Percentiles rank a stretch among this genome's conserved stretches.
These are phyloP conservation scores for Resseliella maxima DNA, from an alignment of 2,888 invertebrate species.

Conservation along the genomic window DNA sequence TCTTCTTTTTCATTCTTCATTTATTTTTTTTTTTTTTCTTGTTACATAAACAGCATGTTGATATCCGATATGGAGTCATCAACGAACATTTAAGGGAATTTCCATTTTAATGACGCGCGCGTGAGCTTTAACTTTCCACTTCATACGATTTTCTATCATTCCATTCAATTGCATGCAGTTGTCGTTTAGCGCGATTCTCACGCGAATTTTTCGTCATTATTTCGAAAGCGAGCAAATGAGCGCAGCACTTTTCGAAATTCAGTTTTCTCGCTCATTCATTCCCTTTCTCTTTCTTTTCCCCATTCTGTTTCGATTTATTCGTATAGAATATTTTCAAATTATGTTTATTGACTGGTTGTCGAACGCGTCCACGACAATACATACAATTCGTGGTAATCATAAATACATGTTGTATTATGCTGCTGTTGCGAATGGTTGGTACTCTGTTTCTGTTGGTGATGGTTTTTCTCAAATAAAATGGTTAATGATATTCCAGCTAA, in stretches of 20 bases:
- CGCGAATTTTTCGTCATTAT: no score
- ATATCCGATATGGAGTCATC: conserved; percentile 40
- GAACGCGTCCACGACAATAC: not conserved
- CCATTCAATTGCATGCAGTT: not conserved
- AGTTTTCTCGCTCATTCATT: no score
- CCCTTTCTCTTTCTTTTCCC: no score
- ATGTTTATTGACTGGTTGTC: not conserved
- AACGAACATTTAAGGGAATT: conserved; percentile 35
- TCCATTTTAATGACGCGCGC: conserved; percentile 11
- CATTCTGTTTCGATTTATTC: not conserved
- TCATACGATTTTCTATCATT: not conserved
- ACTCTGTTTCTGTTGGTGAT: no score
- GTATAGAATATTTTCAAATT: not conserved
- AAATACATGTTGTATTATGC: not conserved
- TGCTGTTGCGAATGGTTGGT: not conserved
- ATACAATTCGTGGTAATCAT: not conserved
- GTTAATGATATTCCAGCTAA: conserved; percentile 48
- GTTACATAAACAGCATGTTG: conserved; percentile 17
- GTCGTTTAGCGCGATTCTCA: no score
- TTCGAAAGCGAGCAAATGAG: no score
- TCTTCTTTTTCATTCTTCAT: no score
- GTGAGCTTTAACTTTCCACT: not conserved
- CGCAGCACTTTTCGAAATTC: no score
- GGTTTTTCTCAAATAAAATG: conserved; percentile 10
- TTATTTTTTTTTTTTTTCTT: no score